A percentile compares a stretch with the other conserved stretches of the same genome.
These are phyloP conservation scores for Cherax destructor DNA, from an alignment of 1,140 invertebrate genomes.

Conservation along the genomic window DNA sequence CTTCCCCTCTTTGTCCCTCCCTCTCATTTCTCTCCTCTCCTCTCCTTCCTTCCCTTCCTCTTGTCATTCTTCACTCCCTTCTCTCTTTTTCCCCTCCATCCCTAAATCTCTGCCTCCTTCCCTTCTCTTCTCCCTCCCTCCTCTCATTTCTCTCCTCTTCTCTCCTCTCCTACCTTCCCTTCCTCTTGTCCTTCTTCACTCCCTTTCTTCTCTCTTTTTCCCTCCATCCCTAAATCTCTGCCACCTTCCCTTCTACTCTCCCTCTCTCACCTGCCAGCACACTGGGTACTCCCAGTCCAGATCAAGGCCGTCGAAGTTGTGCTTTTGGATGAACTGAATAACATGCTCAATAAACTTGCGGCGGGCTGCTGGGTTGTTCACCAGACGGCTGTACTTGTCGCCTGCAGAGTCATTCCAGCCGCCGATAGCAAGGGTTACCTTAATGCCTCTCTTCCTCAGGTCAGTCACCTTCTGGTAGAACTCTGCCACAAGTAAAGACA, in stretches of 20 bases:
- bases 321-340: slow-evolving; percentile 86
- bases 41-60: too few relatives aligned
- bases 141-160: too few relatives aligned
- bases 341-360: slow-evolving; percentile 84
- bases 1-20: too few relatives aligned
- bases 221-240: not conserved
- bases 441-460: slow-evolving; percentile 86
- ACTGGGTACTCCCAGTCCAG: slow-evolving; percentile 95
- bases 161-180: not conserved
- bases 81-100: too few relatives aligned
- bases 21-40: too few relatives aligned
- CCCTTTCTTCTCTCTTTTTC: not conserved
- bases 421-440: slow-evolving; percentile 88
- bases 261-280: slow-evolving; percentile 87
- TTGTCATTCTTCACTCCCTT: too few relatives aligned
- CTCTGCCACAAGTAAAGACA: slow-evolving; percentile 75
- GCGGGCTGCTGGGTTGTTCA: slow-evolving; percentile 83
- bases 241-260: not conserved
- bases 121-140: too few relatives aligned
- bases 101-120: too few relatives aligned
- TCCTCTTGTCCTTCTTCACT: not conserved
- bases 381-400: slow-evolving; percentile 88
- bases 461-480: slow-evolving; percentile 89
- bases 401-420: slow-evolving; percentile 94
- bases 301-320: slow-evolving; percentile 91